Evolutionary conservation across 1,140 invertebrate genomes (phyloP).

Genomic region (Solenopsis fugax): DNA sequence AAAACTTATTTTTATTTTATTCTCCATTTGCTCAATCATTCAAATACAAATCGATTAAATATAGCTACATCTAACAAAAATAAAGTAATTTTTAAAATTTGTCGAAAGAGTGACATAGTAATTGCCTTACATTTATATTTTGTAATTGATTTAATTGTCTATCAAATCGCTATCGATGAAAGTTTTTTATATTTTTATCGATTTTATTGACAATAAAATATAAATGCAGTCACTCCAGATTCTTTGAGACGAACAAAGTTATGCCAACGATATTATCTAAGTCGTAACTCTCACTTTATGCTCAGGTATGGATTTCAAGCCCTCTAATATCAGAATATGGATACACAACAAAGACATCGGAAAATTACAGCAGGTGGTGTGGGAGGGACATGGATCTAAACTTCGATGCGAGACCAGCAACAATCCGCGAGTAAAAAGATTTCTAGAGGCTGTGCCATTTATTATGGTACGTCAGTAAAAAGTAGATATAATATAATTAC

Average conservation of each 20-base stretch:
- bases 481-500: neutral
- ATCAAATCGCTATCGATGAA: too few species aligned
- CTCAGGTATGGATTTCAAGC: constrained; percentile 91
- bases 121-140: neutral
- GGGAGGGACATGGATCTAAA: constrained; percentile 94
- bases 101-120: neutral
- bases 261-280: neutral
- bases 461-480: constrained; percentile 90
- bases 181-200: neutral
- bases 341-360: constrained; percentile 95
- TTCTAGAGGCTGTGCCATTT: constrained; percentile 94
- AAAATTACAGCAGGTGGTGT: constrained; percentile 93
- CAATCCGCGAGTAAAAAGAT: constrained; percentile 92
- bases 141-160: neutral
- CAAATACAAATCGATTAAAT: neutral
- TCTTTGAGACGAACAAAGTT: neutral
- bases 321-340: constrained; percentile 96
- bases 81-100: neutral
- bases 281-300: neutral
- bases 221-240: neutral
- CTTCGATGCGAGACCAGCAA: constrained; percentile 94
- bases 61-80: neutral
- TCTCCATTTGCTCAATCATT: neutral
- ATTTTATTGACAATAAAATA: neutral
- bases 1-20: neutral